Evolutionary conservation across 2,113 vertebrate species (phyloP).

Genomic region (Setophaga coronata): DNA sequence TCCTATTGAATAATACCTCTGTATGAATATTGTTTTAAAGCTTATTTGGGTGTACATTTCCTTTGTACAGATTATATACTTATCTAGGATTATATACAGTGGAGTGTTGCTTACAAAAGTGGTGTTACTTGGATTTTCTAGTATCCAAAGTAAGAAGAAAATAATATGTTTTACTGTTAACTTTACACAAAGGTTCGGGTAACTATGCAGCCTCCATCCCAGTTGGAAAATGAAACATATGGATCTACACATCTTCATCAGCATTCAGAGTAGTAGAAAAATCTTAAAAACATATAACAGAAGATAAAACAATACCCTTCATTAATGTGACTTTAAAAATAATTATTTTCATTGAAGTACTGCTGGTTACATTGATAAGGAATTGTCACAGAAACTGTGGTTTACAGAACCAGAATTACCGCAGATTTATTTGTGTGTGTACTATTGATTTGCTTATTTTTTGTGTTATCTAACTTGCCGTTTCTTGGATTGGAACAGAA

Average conservation of each 20-base stretch:
- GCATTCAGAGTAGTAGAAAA: neutral
- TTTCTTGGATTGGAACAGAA: neutral
- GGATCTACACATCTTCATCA: neutral
- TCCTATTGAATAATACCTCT: conserved; percentile 20
- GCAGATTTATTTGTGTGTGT: neutral
- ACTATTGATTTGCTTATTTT: neutral
- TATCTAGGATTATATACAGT: neutral
- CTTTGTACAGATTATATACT: conserved; percentile 19
- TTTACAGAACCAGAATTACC: neutral
- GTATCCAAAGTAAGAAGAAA: neutral
- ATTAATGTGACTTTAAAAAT: neutral
- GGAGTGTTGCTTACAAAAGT: neutral
- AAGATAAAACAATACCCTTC: neutral
- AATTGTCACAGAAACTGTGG: neutral
- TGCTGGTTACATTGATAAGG: neutral
- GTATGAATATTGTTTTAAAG: conserved; percentile 37
- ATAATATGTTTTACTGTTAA: neutral
- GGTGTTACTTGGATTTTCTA: neutral
- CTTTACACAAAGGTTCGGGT: neutral
- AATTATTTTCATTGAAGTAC: neutral
- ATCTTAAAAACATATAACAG: neutral
- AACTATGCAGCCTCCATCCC: neutral
- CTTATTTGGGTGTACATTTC: conserved; percentile 21
- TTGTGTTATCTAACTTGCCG: neutral
- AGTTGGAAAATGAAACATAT: neutral